These are phyloP conservation scores for Leuciscus waleckii DNA, from an alignment of 2,797 vertebrate species.

Conservation along the genomic window DNA sequence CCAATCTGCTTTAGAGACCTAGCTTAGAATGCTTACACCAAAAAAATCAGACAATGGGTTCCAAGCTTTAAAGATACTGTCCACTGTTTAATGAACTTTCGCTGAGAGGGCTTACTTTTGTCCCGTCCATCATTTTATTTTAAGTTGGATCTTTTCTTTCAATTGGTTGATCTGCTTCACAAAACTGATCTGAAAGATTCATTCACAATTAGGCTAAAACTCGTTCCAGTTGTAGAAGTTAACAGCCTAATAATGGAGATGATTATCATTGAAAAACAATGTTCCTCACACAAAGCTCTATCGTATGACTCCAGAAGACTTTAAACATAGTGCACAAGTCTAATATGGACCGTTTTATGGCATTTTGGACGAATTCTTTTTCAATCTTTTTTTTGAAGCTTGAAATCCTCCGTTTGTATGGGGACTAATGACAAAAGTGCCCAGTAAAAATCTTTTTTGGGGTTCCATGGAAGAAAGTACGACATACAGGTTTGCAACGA, in stretches of 20 bases:
- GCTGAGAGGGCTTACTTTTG: not conserved
- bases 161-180: not conserved
- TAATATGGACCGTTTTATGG: not conserved
- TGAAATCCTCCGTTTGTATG: not conserved
- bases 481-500: no score
- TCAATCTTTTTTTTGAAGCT: not conserved
- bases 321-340: not conserved
- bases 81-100: not conserved
- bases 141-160: not conserved
- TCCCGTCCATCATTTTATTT: not conserved
- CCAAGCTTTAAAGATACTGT: not conserved
- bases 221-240: not conserved
- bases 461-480: not conserved
- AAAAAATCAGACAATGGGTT: constrained; percentile 10
- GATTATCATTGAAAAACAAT: not conserved
- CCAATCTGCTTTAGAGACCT: constrained; percentile 32
- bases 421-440: not conserved
- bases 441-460: not conserved
- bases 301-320: not conserved
- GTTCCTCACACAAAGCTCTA: not conserved
- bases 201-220: not conserved
- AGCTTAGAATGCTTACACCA: constrained; percentile 8
- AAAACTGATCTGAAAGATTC: not conserved
- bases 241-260: not conserved
- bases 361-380: not conserved